Conservation (phyloP, 2,888 invertebrate genomes). For the Diadegma fenestrale region DNA sequence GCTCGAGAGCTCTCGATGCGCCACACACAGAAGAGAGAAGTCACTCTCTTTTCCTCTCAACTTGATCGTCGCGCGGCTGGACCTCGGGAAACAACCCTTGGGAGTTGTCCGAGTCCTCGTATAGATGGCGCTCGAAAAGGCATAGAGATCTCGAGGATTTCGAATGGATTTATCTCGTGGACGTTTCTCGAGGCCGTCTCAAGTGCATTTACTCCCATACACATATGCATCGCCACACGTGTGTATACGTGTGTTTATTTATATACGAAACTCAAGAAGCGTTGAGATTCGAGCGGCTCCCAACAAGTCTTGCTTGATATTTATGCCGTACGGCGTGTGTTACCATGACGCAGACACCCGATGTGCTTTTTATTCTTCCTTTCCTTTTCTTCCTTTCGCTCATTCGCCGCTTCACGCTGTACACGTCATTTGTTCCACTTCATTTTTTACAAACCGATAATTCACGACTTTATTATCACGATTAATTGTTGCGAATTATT, state of each 20-base stretch:
- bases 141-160: slow-evolving; percentile 47
- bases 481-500: background rate
- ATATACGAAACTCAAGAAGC: slow-evolving; percentile 33
- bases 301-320: slow-evolving; percentile 43
- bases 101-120: slow-evolving; percentile 13
- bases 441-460: background rate
- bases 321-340: slow-evolving; percentile 34
- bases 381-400: slow-evolving; percentile 16
- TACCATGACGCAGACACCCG: slow-evolving; percentile 59
- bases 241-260: slow-evolving; percentile 11
- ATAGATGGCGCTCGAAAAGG: slow-evolving; percentile 28
- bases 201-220: slow-evolving; percentile 4
- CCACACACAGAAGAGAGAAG: background rate
- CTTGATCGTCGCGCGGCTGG: background rate
- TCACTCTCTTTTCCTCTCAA: slow-evolving; percentile 16
- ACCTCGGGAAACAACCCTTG: slow-evolving; percentile 55
- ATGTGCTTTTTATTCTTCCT: slow-evolving; percentile 51
- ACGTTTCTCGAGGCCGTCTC: slow-evolving; percentile 56
- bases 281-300: slow-evolving; percentile 47
- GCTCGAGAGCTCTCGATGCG: slow-evolving; percentile 7
- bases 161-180: slow-evolving; percentile 64
- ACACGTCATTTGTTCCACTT: background rate
- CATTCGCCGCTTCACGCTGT: slow-evolving; percentile 25
- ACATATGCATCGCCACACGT: background rate
- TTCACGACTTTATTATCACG: background rate